Percentiles rank a stretch among this genome's conserved stretches.
phyloP scores from a whole-genome alignment of 2,888 invertebrate genomes.

The Stegana nigrithorax region DNA sequence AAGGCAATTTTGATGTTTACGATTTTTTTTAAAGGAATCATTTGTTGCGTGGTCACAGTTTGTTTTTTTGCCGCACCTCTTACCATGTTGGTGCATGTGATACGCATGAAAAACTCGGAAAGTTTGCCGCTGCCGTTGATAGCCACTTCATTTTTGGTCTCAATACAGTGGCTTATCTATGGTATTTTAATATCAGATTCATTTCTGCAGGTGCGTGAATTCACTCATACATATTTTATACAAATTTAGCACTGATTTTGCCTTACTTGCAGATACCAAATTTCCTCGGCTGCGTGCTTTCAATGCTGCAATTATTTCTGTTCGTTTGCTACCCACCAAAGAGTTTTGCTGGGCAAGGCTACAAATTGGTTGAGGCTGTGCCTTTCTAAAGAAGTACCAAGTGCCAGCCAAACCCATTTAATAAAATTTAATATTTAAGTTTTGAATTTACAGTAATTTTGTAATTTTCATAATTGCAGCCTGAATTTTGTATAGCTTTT shows the following conservation, averaged over 20 bases:
- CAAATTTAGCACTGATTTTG: background rate
- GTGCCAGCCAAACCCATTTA: too few relatives aligned
- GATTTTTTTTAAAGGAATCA: constrained; percentile 69
- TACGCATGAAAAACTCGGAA: constrained; percentile 83
- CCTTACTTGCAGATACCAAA: constrained; percentile 77
- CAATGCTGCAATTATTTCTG: constrained; percentile 75
- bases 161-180: constrained; percentile 86
- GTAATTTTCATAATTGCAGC: too few relatives aligned
- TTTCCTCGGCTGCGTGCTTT: constrained; percentile 80
- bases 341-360: too few relatives aligned
- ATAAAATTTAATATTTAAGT: too few relatives aligned
- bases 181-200: constrained; percentile 82
- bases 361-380: too few relatives aligned
- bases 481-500: too few relatives aligned
- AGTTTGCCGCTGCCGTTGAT: constrained; percentile 90
- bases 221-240: constrained; percentile 20
- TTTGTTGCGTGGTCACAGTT: constrained; percentile 81
- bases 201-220: constrained; percentile 78
- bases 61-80: constrained; percentile 86
- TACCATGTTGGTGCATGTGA: constrained; percentile 82
- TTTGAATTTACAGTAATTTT: too few relatives aligned
- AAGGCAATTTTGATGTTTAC: background rate
- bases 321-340: constrained; percentile 79
- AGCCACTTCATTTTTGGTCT: constrained; percentile 83
- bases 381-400: too few relatives aligned